Conservation (phyloP, 2,888 invertebrate genomes). For the Caenorhabditis imperialis region DNA sequence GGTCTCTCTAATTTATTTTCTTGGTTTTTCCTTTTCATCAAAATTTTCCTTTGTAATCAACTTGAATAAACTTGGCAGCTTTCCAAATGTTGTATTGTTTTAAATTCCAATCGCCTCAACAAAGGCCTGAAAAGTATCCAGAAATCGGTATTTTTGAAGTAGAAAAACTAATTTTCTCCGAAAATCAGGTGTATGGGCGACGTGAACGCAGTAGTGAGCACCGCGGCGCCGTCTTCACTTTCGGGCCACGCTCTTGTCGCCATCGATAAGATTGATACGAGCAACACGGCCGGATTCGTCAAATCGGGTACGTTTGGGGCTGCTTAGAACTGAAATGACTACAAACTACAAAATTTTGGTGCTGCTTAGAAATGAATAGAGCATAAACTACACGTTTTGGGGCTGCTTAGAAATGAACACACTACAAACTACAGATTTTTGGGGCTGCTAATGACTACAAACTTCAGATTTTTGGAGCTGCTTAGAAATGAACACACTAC, state of each 20-base stretch:
- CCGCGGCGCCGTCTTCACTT: slow-evolving; percentile 37
- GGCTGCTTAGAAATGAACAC: too few relatives aligned
- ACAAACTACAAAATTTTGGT: too few relatives aligned
- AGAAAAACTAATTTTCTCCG: too few relatives aligned
- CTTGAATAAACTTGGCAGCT: not conserved
- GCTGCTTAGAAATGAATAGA: too few relatives aligned
- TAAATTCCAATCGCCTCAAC: too few relatives aligned
- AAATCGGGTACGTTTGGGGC: slow-evolving; percentile 40
- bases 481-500: too few relatives aligned
- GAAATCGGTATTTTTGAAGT: slow-evolving; percentile 2
- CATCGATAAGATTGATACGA: slow-evolving; percentile 52
- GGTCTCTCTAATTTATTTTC: slow-evolving; percentile 1
- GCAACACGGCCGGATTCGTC: slow-evolving; percentile 46
- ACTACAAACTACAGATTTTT: too few relatives aligned
- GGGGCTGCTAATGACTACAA: not conserved
- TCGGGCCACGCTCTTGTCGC: slow-evolving; percentile 55
- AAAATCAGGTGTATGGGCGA: slow-evolving; percentile 54
- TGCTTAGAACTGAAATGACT: not conserved
- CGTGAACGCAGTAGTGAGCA: slow-evolving; percentile 22
- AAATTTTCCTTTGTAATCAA: not conserved
- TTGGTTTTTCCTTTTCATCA: not conserved
- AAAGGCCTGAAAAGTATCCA: too few relatives aligned
- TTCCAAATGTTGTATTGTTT: too few relatives aligned
- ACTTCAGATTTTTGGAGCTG: too few relatives aligned
- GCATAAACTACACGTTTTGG: not conserved